phyloP scores from a whole-genome alignment of 2,888 invertebrate genomes.

The Drosophila diplacantha region DNA sequence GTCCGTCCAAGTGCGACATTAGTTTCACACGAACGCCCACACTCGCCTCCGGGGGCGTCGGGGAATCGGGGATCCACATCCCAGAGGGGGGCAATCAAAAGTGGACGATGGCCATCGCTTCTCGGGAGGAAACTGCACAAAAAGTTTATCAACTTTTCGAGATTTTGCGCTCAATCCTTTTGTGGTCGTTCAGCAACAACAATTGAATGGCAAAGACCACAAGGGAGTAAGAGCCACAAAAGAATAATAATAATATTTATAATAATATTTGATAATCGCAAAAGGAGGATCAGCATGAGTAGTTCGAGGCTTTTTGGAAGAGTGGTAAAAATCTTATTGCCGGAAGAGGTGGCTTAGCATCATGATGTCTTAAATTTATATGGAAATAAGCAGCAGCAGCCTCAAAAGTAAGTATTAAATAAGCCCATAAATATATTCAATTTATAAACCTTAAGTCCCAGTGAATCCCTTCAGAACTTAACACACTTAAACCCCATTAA shows the following conservation, averaged over 20 bases:
- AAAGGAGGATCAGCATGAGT: neutral
- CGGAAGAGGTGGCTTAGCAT: no score
- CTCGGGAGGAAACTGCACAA: constrained; percentile 42
- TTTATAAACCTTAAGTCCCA: no score
- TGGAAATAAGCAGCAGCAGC: no score
- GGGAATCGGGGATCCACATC: neutral
- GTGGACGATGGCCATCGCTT: constrained; percentile 62
- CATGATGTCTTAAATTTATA: no score
- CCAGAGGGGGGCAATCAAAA: constrained; percentile 38
- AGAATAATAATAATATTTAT: constrained; percentile 29
- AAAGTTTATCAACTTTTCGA: constrained; percentile 70
- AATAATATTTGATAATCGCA: constrained; percentile 29
- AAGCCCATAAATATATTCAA: neutral
- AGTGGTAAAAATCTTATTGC: neutral
- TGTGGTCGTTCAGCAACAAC: constrained; percentile 30
- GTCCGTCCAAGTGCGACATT: constrained; percentile 47
- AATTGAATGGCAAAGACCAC: constrained; percentile 20
- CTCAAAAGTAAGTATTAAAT: no score
- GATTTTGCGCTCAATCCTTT: constrained; percentile 69
- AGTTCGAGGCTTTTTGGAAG: constrained; percentile 6
- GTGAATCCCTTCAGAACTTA: neutral
- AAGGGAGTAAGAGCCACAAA: neutral
- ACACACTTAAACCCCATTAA: neutral
- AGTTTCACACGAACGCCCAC: constrained; percentile 71
- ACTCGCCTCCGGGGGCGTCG: constrained; percentile 9